Evolutionary conservation across 2,113 vertebrate species (phyloP).

Genomic region (Calypte anna): DNA sequence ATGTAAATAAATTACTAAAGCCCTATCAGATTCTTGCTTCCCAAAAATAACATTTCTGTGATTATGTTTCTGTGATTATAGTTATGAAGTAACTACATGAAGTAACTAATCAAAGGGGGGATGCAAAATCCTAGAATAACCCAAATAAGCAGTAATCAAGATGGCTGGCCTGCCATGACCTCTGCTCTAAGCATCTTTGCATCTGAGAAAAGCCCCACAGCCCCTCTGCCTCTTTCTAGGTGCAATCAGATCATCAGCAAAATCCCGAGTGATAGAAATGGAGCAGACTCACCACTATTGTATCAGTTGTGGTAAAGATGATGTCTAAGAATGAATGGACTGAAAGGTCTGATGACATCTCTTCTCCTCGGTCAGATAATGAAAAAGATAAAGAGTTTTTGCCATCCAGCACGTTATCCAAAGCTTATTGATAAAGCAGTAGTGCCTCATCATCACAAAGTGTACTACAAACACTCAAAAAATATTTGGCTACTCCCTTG

Average conservation of each 20-base stretch:
- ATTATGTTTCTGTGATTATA: neutral
- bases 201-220: neutral
- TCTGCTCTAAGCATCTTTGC: neutral
- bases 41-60: neutral
- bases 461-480: neutral
- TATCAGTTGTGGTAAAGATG: neutral
- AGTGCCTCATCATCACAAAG: neutral
- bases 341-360: neutral
- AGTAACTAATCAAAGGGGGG: neutral
- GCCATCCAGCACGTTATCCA: neutral
- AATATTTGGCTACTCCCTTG: neutral
- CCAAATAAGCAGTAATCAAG: neutral
- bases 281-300: neutral
- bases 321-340: neutral
- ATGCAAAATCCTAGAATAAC: neutral
- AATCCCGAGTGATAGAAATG: neutral
- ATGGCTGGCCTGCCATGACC: neutral
- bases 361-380: neutral
- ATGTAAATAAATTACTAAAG: slow-evolving; percentile 33
- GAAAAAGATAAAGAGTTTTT: neutral
- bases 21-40: neutral
- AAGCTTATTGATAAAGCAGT: neutral
- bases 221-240: neutral
- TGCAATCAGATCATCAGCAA: neutral
- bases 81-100: neutral